These are phyloP conservation scores for Apis cerana DNA, from an alignment of 1,140 invertebrate species.

Conservation along the genomic window DNA sequence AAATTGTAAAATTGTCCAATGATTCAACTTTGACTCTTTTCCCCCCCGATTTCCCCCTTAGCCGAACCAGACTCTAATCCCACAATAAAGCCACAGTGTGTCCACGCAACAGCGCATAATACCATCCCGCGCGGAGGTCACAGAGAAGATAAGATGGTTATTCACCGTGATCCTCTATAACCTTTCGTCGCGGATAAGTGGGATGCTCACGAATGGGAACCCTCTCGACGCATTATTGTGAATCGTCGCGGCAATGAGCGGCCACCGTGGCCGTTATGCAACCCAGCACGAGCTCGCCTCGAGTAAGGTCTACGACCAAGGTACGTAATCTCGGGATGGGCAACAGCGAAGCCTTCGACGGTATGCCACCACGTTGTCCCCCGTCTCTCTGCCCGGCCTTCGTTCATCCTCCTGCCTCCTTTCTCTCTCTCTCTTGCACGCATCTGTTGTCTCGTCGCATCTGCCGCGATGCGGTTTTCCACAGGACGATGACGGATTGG, in stretches of 20 bases:
- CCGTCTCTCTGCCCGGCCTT: slow-evolving; percentile 34
- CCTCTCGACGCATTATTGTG: slow-evolving; percentile 46
- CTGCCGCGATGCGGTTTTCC: background rate
- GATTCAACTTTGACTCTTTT: no score
- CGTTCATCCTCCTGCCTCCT: slow-evolving; percentile 1
- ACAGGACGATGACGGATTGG: slow-evolving; percentile 24
- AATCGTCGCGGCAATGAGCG: slow-evolving; percentile 69
- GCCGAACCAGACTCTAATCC: background rate
- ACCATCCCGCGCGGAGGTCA: background rate
- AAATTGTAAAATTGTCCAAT: no score
- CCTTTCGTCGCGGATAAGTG: slow-evolving; percentile 49
- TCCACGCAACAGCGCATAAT: background rate
- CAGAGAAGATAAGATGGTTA: slow-evolving; percentile 18
- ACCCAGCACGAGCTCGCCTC: slow-evolving; percentile 54
- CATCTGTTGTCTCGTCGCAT: background rate
- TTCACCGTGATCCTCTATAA: slow-evolving; percentile 36
- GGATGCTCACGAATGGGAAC: slow-evolving; percentile 45
- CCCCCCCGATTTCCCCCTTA: no score
- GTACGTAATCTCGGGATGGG: slow-evolving; percentile 71
- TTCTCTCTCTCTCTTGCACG: background rate
- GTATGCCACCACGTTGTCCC: slow-evolving; percentile 29
- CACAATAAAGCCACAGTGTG: background rate
- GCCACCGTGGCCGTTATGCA: slow-evolving; percentile 65
- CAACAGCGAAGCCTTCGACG: slow-evolving; percentile 56
- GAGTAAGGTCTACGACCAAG: slow-evolving; percentile 74